Conservation (phyloP, 2,888 invertebrate genomes). For the Calliphora vomitoria region DNA sequence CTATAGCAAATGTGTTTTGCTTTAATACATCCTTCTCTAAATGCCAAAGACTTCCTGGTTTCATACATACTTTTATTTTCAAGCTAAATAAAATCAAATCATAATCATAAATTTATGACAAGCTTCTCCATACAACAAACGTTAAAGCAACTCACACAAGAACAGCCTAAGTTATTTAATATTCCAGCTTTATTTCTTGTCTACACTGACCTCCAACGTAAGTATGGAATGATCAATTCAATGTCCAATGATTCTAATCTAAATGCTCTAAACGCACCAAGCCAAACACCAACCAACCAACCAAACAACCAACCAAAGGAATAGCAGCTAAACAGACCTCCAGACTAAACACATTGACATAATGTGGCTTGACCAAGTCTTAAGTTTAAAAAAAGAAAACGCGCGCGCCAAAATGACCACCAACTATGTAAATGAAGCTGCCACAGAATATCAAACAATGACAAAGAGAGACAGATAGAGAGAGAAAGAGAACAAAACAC, state of each 20-base stretch:
- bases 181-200: conserved; percentile 14
- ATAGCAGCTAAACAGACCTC: background rate
- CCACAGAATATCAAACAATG: conserved; percentile 23
- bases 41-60: conserved; percentile 68
- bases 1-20: background rate
- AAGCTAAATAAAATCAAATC: background rate
- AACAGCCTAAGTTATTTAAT: conserved; percentile 45
- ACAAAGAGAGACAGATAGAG: background rate
- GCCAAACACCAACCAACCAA: conserved; percentile 6
- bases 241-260: conserved; percentile 59
- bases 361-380: conserved; percentile 50
- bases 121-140: background rate
- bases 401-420: conserved; percentile 66
- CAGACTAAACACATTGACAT: conserved; percentile 50
- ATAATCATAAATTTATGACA: conserved; percentile 59
- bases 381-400: conserved; percentile 7
- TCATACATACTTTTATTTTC: conserved; percentile 36
- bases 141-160: background rate
- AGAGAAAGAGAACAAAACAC: background rate
- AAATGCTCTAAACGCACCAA: conserved; percentile 58
- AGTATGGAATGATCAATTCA: conserved; percentile 37
- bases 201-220: conserved; percentile 49
- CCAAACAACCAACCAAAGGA: background rate
- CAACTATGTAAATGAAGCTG: conserved; percentile 65
- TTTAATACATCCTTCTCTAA: conserved; percentile 60